Base-by-base conservation (phyloP, 2,113 vertebrate species). In the Pseudopodoces humilis region DNA sequence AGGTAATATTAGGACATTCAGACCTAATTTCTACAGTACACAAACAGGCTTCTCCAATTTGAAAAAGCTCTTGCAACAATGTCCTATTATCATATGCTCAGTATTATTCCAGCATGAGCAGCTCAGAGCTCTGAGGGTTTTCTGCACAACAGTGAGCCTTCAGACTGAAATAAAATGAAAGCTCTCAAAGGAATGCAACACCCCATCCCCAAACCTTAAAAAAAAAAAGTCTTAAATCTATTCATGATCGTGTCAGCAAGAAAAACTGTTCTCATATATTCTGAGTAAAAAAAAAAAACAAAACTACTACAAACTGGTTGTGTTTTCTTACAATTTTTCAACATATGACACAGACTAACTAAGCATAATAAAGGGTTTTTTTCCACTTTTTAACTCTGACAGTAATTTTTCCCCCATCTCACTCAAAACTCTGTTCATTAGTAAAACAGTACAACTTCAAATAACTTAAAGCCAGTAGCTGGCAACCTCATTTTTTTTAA, bases 1-100 rank as follows among this genome's bases (percentile, higher is more conserved):
- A 95, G 15, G 55, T 19, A 94, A 37, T 62, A 78, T 97, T 95
- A 96, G 70, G 78, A 77, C 92, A 75, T 88, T 77, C 60, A 94
- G 81, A 78, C 56, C 81, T 72, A 16, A 79, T 74, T 96, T 86
- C 90, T 60, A 46, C 82, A 60, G 49, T 24, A 87, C 74, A 90
- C 85, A 91, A 90, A 86, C 64, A 74, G 55, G 81, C 74, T 65
- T 50, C 44, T 72, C 50, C 56, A 79, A 20, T 41, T 53, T 67
- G 77, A 63, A 91, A 94, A 85, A 83, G 55, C 85, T 92, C 79
- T 91, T 88, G 80, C 55, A 92, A 88, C 83, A 81, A 83, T 14
- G 49, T 56, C 49, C 85, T 43, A 39, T 71, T 78, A 93, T 75
- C 64, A 88, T 55, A 76, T 2, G 37, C 69, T 82, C 71, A 68